Base-by-base conservation (phyloP, 2,113 vertebrate genomes). In the Tachuris rubrigastra region DNA sequence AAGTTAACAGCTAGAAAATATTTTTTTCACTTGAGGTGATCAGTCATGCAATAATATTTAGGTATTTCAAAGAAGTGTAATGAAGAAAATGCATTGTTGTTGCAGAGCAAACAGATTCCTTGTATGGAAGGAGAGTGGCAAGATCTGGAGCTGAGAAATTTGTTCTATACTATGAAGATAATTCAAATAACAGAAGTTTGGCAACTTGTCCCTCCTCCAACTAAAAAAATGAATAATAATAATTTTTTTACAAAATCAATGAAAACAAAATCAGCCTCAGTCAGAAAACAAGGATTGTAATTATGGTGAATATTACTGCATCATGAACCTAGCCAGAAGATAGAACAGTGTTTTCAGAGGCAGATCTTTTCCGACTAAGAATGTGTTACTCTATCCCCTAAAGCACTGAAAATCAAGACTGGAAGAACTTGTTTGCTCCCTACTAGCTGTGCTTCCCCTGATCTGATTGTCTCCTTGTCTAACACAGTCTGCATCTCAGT, bases 121-220 rank as follows among this genome's bases (percentile, higher is more conserved):
- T 31, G 4, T 9, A 50, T 0, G 5, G 37, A 1, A 91, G 30
- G 55, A 10, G 13, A 72, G 11, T 10, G 1, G 1, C 0, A 0
- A 86, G 10, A 76, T 27, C 23, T 42, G 33, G 16, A 84, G 4
- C 7, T 35, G 12, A 66, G 41, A 74, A 7, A 50, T 33, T 71
- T 59, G 24, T 8, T 79, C n/a, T 49, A 19, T 20, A 12, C n/a
- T 60, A 58, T 21, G 35, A 46, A 49, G 3, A 30, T 39, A 58
- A 69, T 35, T 56, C 25, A 85, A 88, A 53, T 28, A 85, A 46
- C 7, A 69, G 6, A 15, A 85, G 14, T 35, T 58, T 10, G 12
- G 46, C 12, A 66, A 24, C 7, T 58, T 56, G 2, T 24, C 21
- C 31, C 30, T 42, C 18, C 13, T 86, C 30, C 50, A 58, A 68